These are phyloP conservation scores for Standfussiana lucernea DNA, from an alignment of 2,888 invertebrate genomes.

Conservation along the genomic window DNA sequence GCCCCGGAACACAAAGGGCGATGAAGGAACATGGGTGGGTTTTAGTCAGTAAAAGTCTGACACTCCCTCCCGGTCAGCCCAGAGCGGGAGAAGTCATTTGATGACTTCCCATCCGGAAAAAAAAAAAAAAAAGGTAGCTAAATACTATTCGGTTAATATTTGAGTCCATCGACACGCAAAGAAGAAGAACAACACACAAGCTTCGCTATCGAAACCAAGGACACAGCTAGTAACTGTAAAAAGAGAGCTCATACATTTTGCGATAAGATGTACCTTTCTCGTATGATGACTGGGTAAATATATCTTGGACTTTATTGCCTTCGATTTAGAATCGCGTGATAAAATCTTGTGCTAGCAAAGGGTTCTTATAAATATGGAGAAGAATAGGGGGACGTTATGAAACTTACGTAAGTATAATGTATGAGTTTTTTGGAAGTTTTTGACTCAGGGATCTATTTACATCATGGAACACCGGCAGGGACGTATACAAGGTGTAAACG, in stretches of 20 bases:
- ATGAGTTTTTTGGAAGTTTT: not conserved
- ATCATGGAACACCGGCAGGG: too few species aligned
- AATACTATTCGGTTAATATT: too few species aligned
- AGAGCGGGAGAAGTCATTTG: too few species aligned
- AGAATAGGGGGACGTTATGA: slow-evolving; percentile 5
- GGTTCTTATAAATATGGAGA: slow-evolving; percentile 46
- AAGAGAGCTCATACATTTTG: slow-evolving; percentile 51
- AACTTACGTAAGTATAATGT: not conserved
- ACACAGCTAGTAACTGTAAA: slow-evolving; percentile 2
- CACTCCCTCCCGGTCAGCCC: too few species aligned
- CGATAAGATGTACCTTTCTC: slow-evolving; percentile 60
- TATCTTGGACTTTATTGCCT: slow-evolving; percentile 54
- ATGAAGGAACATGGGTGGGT: too few species aligned
- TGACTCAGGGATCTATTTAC: not conserved
- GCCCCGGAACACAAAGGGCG: too few species aligned
- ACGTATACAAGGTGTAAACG: too few species aligned
- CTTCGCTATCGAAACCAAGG: not conserved
- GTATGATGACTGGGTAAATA: slow-evolving; percentile 54
- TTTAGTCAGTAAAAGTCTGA: too few species aligned
- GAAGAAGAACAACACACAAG: too few species aligned
- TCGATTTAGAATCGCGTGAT: slow-evolving; percentile 58
- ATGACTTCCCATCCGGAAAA: too few species aligned
- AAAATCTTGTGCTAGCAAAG: slow-evolving; percentile 56
- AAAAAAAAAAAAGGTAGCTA: too few species aligned
- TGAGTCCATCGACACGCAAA: too few species aligned